phyloP scores from a whole-genome alignment of 37 sponge, comb jelly and placozoan genomes.

The Dysidea cf. avara region DNA sequence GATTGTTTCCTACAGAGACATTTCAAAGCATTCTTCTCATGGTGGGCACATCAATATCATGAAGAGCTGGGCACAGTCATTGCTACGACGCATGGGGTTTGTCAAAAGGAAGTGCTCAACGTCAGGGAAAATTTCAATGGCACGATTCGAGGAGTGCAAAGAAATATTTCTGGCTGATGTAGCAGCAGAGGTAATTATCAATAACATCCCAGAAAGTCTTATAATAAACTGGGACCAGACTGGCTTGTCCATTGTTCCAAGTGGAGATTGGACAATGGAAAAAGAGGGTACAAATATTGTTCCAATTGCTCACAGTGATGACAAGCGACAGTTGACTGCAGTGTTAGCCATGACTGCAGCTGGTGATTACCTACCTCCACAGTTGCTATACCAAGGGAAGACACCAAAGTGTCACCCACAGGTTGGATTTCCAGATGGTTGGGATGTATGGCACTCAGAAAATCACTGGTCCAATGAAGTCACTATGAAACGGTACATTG shows the following conservation, averaged over 20 bases:
- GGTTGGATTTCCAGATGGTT: background rate
- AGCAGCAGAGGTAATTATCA: background rate
- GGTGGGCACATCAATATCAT: conserved; percentile 6
- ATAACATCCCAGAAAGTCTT: background rate
- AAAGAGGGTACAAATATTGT: background rate
- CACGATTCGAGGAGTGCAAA: conserved; percentile 1
- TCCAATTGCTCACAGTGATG: background rate
- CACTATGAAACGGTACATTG: conserved; percentile 11
- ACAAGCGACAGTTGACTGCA: conserved; percentile 17
- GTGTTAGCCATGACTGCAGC: conserved; percentile 15
- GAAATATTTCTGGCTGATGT: conserved; percentile 3
- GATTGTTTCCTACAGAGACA: conserved; percentile 23
- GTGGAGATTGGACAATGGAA: conserved; percentile 19
- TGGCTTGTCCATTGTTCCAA: conserved; percentile 16
- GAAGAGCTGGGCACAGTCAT: background rate
- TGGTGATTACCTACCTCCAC: conserved; percentile 30
- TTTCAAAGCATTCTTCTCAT: background rate
- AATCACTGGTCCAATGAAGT: conserved; percentile 23
- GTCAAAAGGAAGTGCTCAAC: conserved; percentile 1
- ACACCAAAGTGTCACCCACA: conserved; percentile 6
- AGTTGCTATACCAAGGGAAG: conserved; percentile 56
- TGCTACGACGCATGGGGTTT: conserved; percentile 6
- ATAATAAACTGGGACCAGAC: conserved; percentile 29
- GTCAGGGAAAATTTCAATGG: background rate
- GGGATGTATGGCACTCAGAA: background rate